Conservation (phyloP, 2,797 vertebrate genomes). For the Ptychadena robeensis region DNA sequence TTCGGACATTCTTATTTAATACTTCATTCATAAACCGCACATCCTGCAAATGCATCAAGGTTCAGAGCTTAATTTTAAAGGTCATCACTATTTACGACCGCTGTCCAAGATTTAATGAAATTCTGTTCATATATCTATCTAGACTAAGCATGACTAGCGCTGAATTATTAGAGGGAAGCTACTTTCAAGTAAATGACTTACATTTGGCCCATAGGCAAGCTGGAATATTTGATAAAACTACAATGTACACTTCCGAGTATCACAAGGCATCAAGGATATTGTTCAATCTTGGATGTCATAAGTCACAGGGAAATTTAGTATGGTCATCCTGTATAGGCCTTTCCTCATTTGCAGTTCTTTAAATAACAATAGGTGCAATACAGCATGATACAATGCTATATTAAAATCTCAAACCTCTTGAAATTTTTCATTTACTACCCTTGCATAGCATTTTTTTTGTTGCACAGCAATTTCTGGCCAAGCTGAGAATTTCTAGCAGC, state of each 20-base stretch:
- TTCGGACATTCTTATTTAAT: not conserved
- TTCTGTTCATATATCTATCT: not conserved
- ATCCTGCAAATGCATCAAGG: not conserved
- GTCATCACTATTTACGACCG: not conserved
- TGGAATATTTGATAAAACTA: not conserved
- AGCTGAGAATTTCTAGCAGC: constrained; percentile 35
- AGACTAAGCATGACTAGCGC: not conserved
- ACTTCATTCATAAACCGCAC: not conserved
- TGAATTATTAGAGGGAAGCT: not conserved
- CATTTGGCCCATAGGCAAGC: not conserved
- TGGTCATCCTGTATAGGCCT: not conserved
- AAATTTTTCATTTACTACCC: constrained; percentile 45
- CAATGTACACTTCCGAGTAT: not conserved
- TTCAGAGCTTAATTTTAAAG: constrained; percentile 2
- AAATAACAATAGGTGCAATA: constrained; percentile 1
- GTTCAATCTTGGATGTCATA: not conserved
- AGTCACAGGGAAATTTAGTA: not conserved
- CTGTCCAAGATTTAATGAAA: not conserved
- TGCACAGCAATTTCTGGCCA: constrained; percentile 13
- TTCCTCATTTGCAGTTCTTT: not conserved
- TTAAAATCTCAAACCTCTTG: not conserved
- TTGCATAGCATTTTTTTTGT: constrained; percentile 20
- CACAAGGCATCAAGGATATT: not conserved
- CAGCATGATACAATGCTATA: not conserved
- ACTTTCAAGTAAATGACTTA: not conserved